Base-by-base conservation (phyloP, 1,140 invertebrate species). In the Drosophila willistoni region DNA sequence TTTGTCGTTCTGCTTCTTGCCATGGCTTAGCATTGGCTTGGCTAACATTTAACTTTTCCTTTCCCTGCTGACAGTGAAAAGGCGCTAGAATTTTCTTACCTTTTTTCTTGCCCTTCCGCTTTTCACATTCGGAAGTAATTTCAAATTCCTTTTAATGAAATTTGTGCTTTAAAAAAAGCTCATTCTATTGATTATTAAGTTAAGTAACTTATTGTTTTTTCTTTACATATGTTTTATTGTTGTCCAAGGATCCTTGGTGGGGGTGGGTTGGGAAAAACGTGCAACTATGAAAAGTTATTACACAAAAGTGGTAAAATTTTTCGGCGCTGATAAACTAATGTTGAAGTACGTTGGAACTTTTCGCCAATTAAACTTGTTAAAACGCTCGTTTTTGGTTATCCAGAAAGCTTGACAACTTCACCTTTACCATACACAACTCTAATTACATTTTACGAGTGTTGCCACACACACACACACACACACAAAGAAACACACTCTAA, bases 331-430 rank as follows among this genome's bases (percentile, higher is more conserved):
- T 69, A 69, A 89, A 89, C 85, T 89, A 89, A 81, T 78, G 84
- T 61, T 29, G 77, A 60, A 89, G 89, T 89, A 81, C 72, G 84
- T 64, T 29, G 71, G 60, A 89, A 89, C 84, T 89, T 90, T 89
- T 80, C 84, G 83, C 84, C 84, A 89, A 89, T 89, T 89, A 89
- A 89, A 89, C 84, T 89, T 89, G 84, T 89, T 89, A 89, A 89
- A 89, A 89, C 85, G 84, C 84, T 89, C 84, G 84, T 89, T 89
- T 89, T 87, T 74, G 84, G 84, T 89, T 89, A 89, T 87, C 76
- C 82, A 80, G 22, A 87, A 90, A 84, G 80, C 84, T 59, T 89
- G 85, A 78, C 84, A 89, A 89, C 84, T 89, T 80, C 84, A 73
- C 85, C 73, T 51, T 51, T 14, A 47, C 10, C 44, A 89, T 71